A percentile compares a stretch with the other conserved stretches of the same genome.
These are phyloP conservation scores for Caenorhabditis plicata DNA, from an alignment of 2,888 invertebrate genomes.

Conservation along the genomic window DNA sequence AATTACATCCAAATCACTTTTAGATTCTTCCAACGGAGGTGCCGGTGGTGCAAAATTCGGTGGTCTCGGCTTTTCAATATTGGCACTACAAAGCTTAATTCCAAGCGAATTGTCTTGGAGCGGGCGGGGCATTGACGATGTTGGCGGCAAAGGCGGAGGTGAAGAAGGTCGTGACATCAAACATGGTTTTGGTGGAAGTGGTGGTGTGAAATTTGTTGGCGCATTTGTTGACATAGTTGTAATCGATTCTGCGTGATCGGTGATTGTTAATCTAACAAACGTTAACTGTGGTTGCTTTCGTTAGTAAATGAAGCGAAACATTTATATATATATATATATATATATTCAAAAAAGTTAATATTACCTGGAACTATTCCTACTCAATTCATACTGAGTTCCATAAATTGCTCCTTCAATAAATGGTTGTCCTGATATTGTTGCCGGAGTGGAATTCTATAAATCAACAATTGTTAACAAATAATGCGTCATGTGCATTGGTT, in stretches of 20 bases:
- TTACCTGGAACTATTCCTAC: no score
- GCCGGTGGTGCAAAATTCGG: constrained; percentile 35
- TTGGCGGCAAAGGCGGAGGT: constrained; percentile 26
- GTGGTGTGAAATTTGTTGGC: constrained; percentile 17
- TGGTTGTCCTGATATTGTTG: constrained; percentile 28
- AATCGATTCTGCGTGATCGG: constrained; percentile 8
- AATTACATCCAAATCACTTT: background rate
- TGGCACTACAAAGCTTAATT: constrained; percentile 8
- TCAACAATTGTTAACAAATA: no score
- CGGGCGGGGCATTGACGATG: constrained; percentile 25
- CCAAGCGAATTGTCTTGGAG: constrained; percentile 22
- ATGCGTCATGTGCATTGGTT: no score
- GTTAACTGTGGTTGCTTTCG: no score
- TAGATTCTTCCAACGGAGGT: constrained; percentile 27
- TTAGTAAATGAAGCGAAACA: constrained; percentile 10
- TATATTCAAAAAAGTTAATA: no score
- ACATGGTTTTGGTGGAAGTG: constrained; percentile 10
- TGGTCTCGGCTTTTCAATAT: no score
- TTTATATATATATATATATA: background rate
- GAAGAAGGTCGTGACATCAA: constrained; percentile 9
- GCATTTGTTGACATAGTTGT: background rate
- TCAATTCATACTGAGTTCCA: constrained; percentile 22
- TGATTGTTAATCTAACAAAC: constrained; percentile 24
- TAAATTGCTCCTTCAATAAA: constrained; percentile 25
- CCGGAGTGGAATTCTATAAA: constrained; percentile 19